These are phyloP conservation scores for Tragelaphus scriptus DNA, from an alignment of 2,113 vertebrate genomes.

Conservation along the genomic window DNA sequence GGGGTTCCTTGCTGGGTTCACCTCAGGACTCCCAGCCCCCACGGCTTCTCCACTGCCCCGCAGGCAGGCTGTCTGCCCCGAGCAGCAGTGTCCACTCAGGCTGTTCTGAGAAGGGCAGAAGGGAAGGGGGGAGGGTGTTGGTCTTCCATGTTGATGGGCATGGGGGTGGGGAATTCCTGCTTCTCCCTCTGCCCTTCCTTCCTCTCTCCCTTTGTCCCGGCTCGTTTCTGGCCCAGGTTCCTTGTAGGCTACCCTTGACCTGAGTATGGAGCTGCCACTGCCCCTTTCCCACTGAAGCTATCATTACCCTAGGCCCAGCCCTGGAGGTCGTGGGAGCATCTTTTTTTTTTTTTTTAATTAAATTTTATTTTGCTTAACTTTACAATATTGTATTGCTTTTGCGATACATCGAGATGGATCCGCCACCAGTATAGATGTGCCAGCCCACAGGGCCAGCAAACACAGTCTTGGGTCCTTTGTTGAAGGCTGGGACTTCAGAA, in stretches of 20 bases:
- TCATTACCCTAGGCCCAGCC: not conserved
- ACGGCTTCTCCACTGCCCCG: fast-evolving
- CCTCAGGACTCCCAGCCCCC: not conserved
- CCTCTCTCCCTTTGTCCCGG: not conserved
- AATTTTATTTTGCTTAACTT: too few relatives aligned
- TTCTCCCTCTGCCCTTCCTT: not conserved
- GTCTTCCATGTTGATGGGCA: not conserved
- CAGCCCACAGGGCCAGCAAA: fast-evolving
- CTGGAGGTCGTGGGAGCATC: not conserved
- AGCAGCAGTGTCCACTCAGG: fast-evolving
- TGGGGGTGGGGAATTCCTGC: not conserved
- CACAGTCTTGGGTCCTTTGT: not conserved
- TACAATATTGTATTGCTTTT: too few relatives aligned
- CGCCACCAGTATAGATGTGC: not conserved
- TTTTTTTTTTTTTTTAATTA: too few relatives aligned
- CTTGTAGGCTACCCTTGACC: not conserved
- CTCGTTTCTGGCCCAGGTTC: not conserved
- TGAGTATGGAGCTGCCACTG: fast-evolving
- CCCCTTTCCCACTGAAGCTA: fast-evolving
- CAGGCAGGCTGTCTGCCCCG: fast-evolving
- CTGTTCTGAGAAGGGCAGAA: too few relatives aligned
- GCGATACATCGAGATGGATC: too few relatives aligned
- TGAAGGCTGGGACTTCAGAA: not conserved
- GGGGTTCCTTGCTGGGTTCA: too few relatives aligned
- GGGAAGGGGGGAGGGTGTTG: too few relatives aligned